Conservation (phyloP, 2,888 invertebrate species). For the Drosophila peninsularis region DNA sequence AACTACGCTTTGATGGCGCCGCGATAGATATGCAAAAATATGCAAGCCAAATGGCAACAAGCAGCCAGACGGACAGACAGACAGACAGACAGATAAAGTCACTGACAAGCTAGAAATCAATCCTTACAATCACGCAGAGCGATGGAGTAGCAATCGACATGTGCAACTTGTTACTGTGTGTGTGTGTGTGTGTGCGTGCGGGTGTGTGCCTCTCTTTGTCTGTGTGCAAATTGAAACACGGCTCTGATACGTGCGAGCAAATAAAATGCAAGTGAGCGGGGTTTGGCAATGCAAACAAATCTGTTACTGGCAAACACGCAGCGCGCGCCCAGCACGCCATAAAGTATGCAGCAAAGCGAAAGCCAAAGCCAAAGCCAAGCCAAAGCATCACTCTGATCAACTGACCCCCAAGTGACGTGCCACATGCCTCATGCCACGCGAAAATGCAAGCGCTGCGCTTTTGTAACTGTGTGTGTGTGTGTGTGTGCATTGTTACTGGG, state of each 20-base stretch:
- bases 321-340: slow-evolving; percentile 58
- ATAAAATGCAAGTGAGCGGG: slow-evolving; percentile 40
- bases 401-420: slow-evolving; percentile 30
- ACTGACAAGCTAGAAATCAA: slow-evolving; percentile 53
- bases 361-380: slow-evolving; percentile 22
- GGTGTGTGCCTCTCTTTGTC: slow-evolving; percentile 41
- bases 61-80: not conserved
- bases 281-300: slow-evolving; percentile 64
- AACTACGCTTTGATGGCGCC: slow-evolving; percentile 14
- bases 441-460: slow-evolving; percentile 48
- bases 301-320: slow-evolving; percentile 70
- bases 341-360: slow-evolving; percentile 68
- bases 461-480: slow-evolving; percentile 26
- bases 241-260: slow-evolving; percentile 71
- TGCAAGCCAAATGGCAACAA: slow-evolving; percentile 36
- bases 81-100: slow-evolving; percentile 19
- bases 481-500: slow-evolving; percentile 33
- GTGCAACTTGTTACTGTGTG: slow-evolving; percentile 43
- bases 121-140: slow-evolving; percentile 52
- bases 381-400: slow-evolving; percentile 36
- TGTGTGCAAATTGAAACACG: slow-evolving; percentile 78
- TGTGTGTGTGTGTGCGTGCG: slow-evolving; percentile 17
- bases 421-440: not conserved
- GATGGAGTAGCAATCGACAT: slow-evolving; percentile 68
- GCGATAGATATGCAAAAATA: slow-evolving; percentile 48